Conservation (phyloP, 2,888 invertebrate genomes). For the Aspidapion aeneum region DNA sequence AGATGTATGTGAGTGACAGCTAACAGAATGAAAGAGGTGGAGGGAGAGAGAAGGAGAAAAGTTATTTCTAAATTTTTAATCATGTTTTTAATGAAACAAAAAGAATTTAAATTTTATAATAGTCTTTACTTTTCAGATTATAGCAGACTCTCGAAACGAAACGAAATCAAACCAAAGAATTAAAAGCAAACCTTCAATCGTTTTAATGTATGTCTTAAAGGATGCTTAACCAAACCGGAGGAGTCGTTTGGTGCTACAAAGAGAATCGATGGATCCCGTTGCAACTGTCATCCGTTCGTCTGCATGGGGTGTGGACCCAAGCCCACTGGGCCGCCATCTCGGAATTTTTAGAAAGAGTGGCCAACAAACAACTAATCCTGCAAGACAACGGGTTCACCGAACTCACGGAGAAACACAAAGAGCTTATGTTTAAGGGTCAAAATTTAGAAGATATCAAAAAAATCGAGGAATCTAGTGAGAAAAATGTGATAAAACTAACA, state of each 20-base stretch:
- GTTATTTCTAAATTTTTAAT: too few species aligned
- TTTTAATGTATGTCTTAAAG: constrained; percentile 41
- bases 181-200: constrained; percentile 14
- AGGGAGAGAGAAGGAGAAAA: too few species aligned
- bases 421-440: constrained; percentile 36
- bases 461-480: constrained; percentile 24
- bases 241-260: constrained; percentile 66
- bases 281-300: constrained; percentile 62
- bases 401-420: constrained; percentile 45
- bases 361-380: constrained; percentile 60
- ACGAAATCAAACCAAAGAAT: constrained; percentile 11
- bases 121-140: neutral
- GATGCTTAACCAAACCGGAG: constrained; percentile 60
- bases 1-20: too few species aligned
- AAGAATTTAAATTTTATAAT: too few species aligned
- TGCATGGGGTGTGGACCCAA: constrained; percentile 62
- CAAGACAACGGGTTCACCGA: constrained; percentile 49
- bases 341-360: constrained; percentile 61
- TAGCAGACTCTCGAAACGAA: neutral
- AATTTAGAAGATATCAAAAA: constrained; percentile 22
- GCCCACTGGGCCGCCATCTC: constrained; percentile 64
- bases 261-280: constrained; percentile 66
- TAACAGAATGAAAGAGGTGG: too few species aligned
- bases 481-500: constrained; percentile 39
- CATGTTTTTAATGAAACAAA: neutral